phyloP scores from a whole-genome alignment of 2,797 vertebrate genomes.

The Hapalemur alaotrensis region DNA sequence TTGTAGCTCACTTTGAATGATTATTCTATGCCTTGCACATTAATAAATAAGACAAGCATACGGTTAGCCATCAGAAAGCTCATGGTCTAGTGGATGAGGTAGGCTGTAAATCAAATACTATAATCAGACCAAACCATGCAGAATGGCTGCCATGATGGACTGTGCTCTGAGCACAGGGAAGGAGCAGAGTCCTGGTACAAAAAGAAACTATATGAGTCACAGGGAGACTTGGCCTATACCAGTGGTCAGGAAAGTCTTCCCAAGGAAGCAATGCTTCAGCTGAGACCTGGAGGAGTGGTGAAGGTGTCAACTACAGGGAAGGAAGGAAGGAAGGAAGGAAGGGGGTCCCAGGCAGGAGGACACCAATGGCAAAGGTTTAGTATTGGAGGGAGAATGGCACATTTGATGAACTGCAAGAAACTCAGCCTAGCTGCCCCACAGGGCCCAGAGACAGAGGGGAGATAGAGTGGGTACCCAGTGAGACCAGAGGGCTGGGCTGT shows the following conservation, averaged over 20 bases:
- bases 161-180: background rate
- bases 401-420: background rate
- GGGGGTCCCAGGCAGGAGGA: background rate
- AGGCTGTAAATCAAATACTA: background rate
- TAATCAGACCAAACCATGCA: background rate
- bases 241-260: background rate
- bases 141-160: background rate
- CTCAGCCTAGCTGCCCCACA: background rate
- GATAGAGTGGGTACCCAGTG: background rate
- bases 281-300: background rate
- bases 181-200: background rate
- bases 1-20: background rate
- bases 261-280: background rate
- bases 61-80: constrained; percentile 14
- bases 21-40: background rate
- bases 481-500: background rate
- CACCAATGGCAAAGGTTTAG: background rate
- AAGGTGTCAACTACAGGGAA: background rate
- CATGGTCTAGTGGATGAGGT: background rate
- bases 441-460: background rate
- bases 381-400: background rate
- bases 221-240: background rate
- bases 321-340: too few species aligned
- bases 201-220: background rate
- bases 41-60: background rate